phyloP scores from a whole-genome alignment of 2,113 vertebrate genomes.

The Hippocampus guttulatus region DNA sequence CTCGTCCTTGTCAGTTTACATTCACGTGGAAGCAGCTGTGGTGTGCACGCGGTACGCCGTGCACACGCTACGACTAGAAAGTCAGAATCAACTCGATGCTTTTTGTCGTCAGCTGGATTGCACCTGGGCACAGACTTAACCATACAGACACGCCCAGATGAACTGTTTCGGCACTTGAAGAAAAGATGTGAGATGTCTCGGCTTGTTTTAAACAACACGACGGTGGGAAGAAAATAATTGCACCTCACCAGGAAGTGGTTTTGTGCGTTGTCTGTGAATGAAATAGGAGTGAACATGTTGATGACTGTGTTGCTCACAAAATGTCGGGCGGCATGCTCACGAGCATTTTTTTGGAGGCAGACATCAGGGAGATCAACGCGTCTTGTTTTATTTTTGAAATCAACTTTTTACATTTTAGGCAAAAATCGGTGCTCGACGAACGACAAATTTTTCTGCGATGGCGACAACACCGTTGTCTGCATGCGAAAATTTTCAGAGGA shows the following conservation, averaged over 20 bases:
- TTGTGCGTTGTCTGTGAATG: background rate
- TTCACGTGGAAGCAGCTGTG: slow-evolving; percentile 45
- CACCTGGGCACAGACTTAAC: slow-evolving; percentile 1
- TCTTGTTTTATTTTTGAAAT: background rate
- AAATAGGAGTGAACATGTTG: background rate
- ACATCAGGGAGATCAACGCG: background rate
- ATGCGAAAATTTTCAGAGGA: too few relatives aligned
- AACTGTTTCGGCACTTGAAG: background rate
- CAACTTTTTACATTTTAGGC: too few relatives aligned
- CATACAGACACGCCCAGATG: background rate
- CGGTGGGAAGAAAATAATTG: background rate
- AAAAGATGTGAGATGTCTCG: background rate
- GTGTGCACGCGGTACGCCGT: background rate
- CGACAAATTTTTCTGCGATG: too few relatives aligned
- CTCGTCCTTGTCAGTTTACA: slow-evolving; percentile 24
- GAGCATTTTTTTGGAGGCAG: background rate
- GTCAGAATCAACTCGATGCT: slow-evolving; percentile 9
- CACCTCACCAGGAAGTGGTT: background rate
- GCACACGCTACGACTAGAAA: slow-evolving; percentile 21
- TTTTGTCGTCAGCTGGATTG: background rate
- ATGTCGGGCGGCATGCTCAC: background rate
- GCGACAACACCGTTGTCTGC: too few relatives aligned
- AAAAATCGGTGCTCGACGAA: too few relatives aligned
- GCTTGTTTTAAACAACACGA: slow-evolving; percentile 1
- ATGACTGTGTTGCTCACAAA: background rate